phyloP scores from a whole-genome alignment of 2,888 invertebrate genomes.

The Lissocephala sabroskyi region DNA sequence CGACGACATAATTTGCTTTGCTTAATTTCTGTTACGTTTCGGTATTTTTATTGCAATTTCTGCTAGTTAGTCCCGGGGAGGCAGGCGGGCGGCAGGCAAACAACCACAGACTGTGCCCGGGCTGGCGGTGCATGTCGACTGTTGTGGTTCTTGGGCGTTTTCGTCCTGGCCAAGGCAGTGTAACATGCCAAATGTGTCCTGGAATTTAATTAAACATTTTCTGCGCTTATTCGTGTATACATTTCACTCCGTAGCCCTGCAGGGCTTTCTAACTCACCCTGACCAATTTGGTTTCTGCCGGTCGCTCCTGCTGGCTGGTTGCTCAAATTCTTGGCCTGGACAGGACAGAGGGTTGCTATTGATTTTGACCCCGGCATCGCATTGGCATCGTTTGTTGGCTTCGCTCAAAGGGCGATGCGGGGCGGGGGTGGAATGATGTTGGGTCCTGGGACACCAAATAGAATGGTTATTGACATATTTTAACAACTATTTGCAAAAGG shows the following conservation, averaged over 20 bases:
- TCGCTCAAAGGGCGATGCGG: constrained; percentile 5
- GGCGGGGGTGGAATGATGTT: background rate
- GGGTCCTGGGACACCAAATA: constrained; percentile 15
- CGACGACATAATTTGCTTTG: constrained; percentile 55
- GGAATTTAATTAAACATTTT: constrained; percentile 67
- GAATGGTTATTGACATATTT: constrained; percentile 59
- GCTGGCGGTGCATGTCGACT: too few species aligned
- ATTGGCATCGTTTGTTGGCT: background rate
- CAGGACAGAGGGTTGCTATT: constrained; percentile 27
- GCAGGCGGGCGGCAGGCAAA: constrained; percentile 28
- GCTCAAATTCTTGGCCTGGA: constrained; percentile 11
- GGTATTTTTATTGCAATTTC: constrained; percentile 65
- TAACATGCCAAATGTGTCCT: constrained; percentile 66
- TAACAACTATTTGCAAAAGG: constrained; percentile 62
- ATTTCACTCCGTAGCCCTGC: constrained; percentile 21
- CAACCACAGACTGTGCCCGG: constrained; percentile 13
- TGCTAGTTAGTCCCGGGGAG: constrained; percentile 41
- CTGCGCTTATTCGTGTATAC: constrained; percentile 61
- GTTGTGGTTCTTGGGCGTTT: constrained; percentile 30
- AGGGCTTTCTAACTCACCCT: too few species aligned
- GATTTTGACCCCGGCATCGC: constrained; percentile 23
- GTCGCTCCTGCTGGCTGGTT: too few species aligned
- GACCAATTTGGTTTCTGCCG: too few species aligned
- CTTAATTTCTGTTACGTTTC: constrained; percentile 60
- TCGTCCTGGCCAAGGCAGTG: constrained; percentile 41